These are phyloP conservation scores for Embiotoca jacksoni DNA, from an alignment of 2,113 vertebrate genomes.

Conservation along the genomic window DNA sequence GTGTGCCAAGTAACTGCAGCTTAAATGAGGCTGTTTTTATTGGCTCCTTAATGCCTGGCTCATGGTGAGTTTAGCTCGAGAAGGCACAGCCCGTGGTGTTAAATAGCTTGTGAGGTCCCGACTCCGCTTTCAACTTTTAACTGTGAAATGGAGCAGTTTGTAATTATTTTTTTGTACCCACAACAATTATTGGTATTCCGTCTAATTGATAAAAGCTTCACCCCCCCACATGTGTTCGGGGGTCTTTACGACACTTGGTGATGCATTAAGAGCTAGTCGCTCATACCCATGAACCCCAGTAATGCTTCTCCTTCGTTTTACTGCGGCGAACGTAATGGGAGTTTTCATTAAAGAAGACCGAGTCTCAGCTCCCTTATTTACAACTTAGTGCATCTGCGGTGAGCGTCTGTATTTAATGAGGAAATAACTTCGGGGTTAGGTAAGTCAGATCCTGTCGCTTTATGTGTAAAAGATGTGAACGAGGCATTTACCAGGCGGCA, in stretches of 20 bases:
- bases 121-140: conserved; percentile 58
- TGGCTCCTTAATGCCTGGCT: conserved; percentile 69
- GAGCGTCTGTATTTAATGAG: conserved; percentile 49
- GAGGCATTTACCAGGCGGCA: conserved; percentile 10
- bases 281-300: conserved; percentile 16
- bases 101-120: conserved; percentile 65
- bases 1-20: conserved; percentile 52
- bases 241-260: conserved; percentile 47
- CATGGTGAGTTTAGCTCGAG: conserved; percentile 51
- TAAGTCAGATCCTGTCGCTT: conserved; percentile 31
- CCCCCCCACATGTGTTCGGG: conserved; percentile 43
- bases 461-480: conserved; percentile 45
- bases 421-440: conserved; percentile 40
- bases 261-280: conserved; percentile 38
- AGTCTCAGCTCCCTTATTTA: conserved; percentile 34
- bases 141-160: conserved; percentile 37
- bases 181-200: conserved; percentile 65
- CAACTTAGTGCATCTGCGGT: conserved; percentile 34
- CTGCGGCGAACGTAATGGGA: conserved; percentile 37
- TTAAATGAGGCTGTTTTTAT: conserved; percentile 71
- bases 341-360: conserved; percentile 37
- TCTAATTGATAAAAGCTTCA: conserved; percentile 62
- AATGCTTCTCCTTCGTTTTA: conserved; percentile 23
- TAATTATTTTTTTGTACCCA: conserved; percentile 57
- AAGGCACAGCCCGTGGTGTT: conserved; percentile 60